A percentile compares a stretch with the other conserved stretches of the same genome.
Evolutionary conservation across 1,140 invertebrate genomes (phyloP).

Genomic region (Drosophila athabasca): DNA sequence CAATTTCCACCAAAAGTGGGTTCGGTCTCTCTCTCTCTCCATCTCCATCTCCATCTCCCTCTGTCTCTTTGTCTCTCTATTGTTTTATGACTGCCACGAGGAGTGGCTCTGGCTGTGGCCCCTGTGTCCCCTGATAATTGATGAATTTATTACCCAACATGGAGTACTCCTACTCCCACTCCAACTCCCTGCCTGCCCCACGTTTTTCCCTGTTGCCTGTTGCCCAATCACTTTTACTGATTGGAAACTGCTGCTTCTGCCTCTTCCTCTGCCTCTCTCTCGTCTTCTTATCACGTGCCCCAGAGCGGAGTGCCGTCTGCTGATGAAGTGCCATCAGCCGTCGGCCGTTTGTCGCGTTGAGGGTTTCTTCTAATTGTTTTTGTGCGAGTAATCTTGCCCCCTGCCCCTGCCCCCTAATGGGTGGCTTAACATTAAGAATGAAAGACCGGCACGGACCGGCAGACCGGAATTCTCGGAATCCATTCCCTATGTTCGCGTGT

Average conservation of each 20-base stretch:
- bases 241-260: constrained; percentile 1
- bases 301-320: neutral
- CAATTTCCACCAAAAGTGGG: constrained; percentile 12
- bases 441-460: neutral
- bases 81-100: constrained; percentile 24
- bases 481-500: neutral
- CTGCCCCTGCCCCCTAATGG: constrained; percentile 7
- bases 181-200: neutral
- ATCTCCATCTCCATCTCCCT: too few species aligned
- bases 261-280: too few species aligned
- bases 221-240: constrained; percentile 29
- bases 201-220: neutral
- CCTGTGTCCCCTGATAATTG: constrained; percentile 37
- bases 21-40: neutral
- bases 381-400: constrained; percentile 4
- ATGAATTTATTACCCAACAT: constrained; percentile 33
- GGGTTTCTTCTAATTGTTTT: constrained; percentile 20
- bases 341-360: neutral
- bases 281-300: constrained; percentile 25
- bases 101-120: constrained; percentile 7
- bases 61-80: constrained; percentile 1
- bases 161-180: neutral
- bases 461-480: constrained; percentile 18
- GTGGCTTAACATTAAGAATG: constrained; percentile 13
- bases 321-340: neutral